These are phyloP conservation scores for Sesamia inferens DNA, from an alignment of 2,888 invertebrate genomes.

Conservation along the genomic window DNA sequence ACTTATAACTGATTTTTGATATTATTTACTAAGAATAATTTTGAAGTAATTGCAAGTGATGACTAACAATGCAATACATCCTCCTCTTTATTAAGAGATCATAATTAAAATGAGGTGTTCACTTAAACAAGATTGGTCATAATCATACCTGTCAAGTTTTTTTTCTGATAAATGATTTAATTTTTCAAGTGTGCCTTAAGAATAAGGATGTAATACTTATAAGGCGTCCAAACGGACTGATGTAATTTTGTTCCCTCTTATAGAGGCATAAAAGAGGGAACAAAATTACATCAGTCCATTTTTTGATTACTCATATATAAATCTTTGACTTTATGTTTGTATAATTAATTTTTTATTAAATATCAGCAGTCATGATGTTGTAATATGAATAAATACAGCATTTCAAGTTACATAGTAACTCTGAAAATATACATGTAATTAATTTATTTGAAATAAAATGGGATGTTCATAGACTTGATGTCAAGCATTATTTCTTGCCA, in stretches of 20 bases:
- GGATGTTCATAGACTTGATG: slow-evolving; percentile 8
- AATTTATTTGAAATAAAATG: slow-evolving; percentile 21
- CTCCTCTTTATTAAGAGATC: slow-evolving; percentile 51
- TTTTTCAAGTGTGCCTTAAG: slow-evolving; percentile 67
- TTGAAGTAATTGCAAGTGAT: slow-evolving; percentile 55
- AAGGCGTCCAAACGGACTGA: slow-evolving; percentile 40
- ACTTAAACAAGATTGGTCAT: slow-evolving; percentile 28
- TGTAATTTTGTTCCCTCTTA: no score
- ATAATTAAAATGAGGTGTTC: slow-evolving; percentile 47
- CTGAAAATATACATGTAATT: slow-evolving; percentile 2
- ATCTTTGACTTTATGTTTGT: slow-evolving; percentile 36
- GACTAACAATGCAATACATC: slow-evolving; percentile 47
- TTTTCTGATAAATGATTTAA: slow-evolving; percentile 40
- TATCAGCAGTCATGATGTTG: slow-evolving; percentile 23
- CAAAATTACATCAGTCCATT: slow-evolving; percentile 30
- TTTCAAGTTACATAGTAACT: slow-evolving; percentile 46
- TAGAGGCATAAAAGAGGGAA: slow-evolving; percentile 43
- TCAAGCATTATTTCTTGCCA: slow-evolving; percentile 55
- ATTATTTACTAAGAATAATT: slow-evolving; percentile 65
- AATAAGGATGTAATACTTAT: slow-evolving; percentile 54
- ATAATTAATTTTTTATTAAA: slow-evolving; percentile 48
- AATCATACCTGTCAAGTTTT: slow-evolving; percentile 26
- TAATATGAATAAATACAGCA: slow-evolving; percentile 21
- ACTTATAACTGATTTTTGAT: slow-evolving; percentile 53
- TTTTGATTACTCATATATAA: slow-evolving; percentile 32